phyloP scores from a whole-genome alignment of 2,888 invertebrate species.

The Yponomeuta evonymella region DNA sequence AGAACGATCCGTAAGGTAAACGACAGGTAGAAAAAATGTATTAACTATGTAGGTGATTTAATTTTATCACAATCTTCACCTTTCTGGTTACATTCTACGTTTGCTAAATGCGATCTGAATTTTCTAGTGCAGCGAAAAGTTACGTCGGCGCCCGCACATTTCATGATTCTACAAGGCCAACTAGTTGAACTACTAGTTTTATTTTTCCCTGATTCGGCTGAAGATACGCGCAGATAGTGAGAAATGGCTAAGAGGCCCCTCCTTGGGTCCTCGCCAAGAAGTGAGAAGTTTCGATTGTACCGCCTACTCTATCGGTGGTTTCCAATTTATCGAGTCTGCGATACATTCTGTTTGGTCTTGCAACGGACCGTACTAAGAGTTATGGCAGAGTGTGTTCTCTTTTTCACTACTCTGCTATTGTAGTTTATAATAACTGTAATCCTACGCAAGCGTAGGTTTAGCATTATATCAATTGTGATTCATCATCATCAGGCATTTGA shows the following conservation, averaged over 20 bases:
- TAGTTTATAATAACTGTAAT: too few species aligned
- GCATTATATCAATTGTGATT: too few species aligned
- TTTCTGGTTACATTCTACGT: neutral
- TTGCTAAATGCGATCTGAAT: neutral
- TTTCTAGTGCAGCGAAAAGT: too few species aligned
- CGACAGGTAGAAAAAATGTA: too few species aligned
- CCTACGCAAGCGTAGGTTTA: too few species aligned
- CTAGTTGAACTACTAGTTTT: neutral
- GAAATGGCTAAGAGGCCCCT: neutral
- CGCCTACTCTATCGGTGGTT: conserved; percentile 1
- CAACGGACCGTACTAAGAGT: neutral
- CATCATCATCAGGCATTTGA: too few species aligned
- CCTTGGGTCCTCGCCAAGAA: neutral
- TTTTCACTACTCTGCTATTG: neutral
- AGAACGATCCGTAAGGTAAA: too few species aligned
- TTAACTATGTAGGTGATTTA: too few species aligned
- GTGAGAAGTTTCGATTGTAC: neutral
- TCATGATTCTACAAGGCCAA: neutral
- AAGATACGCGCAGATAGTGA: neutral
- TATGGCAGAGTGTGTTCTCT: neutral
- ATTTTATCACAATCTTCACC: too few species aligned
- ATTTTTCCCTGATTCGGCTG: neutral
- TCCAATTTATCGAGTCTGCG: neutral
- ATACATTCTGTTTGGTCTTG: neutral
- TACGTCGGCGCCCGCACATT: too few species aligned